These are phyloP conservation scores for Drosophila quadrilineata DNA, from an alignment of 1,140 invertebrate species.

Conservation along the genomic window DNA sequence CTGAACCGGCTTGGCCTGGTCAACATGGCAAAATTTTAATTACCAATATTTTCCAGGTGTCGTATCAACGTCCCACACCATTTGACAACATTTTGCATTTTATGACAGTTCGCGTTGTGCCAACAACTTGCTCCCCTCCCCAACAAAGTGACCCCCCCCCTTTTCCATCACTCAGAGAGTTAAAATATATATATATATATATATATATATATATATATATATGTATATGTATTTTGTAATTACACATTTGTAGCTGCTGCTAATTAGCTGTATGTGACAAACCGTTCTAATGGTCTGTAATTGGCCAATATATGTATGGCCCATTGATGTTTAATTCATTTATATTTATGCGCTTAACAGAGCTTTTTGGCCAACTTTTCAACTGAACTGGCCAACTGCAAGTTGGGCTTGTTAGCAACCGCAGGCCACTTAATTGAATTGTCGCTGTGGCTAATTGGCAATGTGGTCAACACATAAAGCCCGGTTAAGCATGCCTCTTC, in stretches of 20 bases:
- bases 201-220: too few relatives aligned
- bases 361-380: not conserved
- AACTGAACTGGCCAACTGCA: too few relatives aligned
- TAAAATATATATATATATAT: too few relatives aligned
- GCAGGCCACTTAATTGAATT: constrained; percentile 30
- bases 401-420: not conserved
- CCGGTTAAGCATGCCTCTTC: too few relatives aligned
- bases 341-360: constrained; percentile 51
- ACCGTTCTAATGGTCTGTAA: constrained; percentile 67
- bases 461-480: constrained; percentile 5
- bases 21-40: constrained; percentile 68
- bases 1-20: constrained; percentile 20
- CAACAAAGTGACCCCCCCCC: not conserved
- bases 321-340: constrained; percentile 59
- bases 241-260: constrained; percentile 55
- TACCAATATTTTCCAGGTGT: constrained; percentile 75
- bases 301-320: constrained; percentile 56
- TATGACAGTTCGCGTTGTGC: constrained; percentile 46
- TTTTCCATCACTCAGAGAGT: too few relatives aligned
- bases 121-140: not conserved
- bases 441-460: constrained; percentile 21
- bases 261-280: constrained; percentile 69
- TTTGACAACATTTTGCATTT: constrained; percentile 58
- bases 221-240: too few relatives aligned
- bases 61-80: constrained; percentile 61